These are phyloP conservation scores for Tubiluchus corallicola DNA, from an alignment of 2,888 invertebrate genomes.

Conservation along the genomic window DNA sequence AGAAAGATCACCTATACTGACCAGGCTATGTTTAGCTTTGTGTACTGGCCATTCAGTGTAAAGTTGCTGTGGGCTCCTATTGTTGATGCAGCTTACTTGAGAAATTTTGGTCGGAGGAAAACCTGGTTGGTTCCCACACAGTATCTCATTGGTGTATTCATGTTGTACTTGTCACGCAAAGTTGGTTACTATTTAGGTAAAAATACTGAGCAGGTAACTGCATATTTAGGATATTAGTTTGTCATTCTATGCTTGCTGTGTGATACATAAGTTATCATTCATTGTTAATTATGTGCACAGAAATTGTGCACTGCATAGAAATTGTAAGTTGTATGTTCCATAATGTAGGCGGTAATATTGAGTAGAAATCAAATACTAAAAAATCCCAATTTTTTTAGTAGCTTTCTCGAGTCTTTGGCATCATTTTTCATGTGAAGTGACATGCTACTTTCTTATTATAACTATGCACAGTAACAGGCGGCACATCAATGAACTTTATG, in stretches of 20 bases:
- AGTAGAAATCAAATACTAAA: too few species aligned
- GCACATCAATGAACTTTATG: neutral
- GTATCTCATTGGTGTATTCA: conserved; percentile 64
- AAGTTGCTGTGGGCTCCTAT: conserved; percentile 97
- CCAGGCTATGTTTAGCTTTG: conserved; percentile 45
- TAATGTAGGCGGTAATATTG: too few species aligned
- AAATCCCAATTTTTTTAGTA: too few species aligned
- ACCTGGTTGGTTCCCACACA: conserved; percentile 75
- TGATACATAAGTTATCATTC: too few species aligned
- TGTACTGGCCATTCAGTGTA: conserved; percentile 67
- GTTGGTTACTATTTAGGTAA: conserved; percentile 22
- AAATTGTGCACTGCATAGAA: too few species aligned
- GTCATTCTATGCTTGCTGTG: too few species aligned
- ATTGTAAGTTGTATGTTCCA: too few species aligned
- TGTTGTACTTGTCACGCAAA: conserved; percentile 58
- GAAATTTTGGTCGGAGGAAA: conserved; percentile 74
- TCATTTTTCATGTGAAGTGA: too few species aligned
- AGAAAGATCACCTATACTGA: conserved; percentile 79
- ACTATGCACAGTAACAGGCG: neutral
- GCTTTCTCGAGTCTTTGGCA: too few species aligned
- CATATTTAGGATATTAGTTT: too few species aligned
- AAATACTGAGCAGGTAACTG: conserved; percentile 41
- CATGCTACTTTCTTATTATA: too few species aligned
- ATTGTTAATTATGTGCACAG: too few species aligned
- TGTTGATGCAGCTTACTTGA: conserved; percentile 74